Base-by-base conservation (phyloP, 2,113 vertebrate genomes). In the Acrocephalus arundinaceus region DNA sequence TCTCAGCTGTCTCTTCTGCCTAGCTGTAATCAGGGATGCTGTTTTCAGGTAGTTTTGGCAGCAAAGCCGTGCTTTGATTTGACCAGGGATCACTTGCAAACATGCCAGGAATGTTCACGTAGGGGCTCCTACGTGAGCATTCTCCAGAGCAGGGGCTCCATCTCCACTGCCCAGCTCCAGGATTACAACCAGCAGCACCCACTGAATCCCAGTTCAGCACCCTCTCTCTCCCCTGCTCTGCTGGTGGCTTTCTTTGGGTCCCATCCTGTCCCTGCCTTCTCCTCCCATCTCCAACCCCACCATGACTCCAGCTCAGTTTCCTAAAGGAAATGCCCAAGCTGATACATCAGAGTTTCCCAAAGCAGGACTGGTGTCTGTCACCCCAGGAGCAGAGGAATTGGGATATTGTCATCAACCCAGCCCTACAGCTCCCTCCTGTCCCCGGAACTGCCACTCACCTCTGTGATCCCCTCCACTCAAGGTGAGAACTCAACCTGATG, bases 341-440 rank as follows among this genome's bases (percentile, higher is more conserved):
- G 54, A 18, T 33, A 9, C 25, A 5, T 54, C 93, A 57, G 55
- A 54, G 37, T 70, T 75, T 58, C 46, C 62, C 79, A 48, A 41
- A 58, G 46, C 46, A 72, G 85, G 46, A 71, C 45, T 2, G 0
- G 18, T 39, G 27, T 41, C 43, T 5, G 3, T 3, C 14, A 0
- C 28, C 35, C 22, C 8, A 2, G 52, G 45, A 88, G 28, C 31
- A 43, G 59, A 84, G 31, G 75, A 45, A 76, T 41, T 86, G 28
- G 25, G 27, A 43, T 66, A 35, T 73, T 49, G 14, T 13, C 61
- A 24, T 6, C 31, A 48, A 94, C 33, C 45, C 70, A 87, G 37
- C 7, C n/a, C 39, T 1, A 1, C 1, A 0, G 10, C 14, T 49
- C 23, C 33, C 23, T 92, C 22, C 31, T n/a, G 8, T 7, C 22